Evolutionary conservation across 2,113 vertebrate species (phyloP), one percentile per base, ranked within the genome.

Genomic region (Chiloscyllium plagiosum): DNA sequence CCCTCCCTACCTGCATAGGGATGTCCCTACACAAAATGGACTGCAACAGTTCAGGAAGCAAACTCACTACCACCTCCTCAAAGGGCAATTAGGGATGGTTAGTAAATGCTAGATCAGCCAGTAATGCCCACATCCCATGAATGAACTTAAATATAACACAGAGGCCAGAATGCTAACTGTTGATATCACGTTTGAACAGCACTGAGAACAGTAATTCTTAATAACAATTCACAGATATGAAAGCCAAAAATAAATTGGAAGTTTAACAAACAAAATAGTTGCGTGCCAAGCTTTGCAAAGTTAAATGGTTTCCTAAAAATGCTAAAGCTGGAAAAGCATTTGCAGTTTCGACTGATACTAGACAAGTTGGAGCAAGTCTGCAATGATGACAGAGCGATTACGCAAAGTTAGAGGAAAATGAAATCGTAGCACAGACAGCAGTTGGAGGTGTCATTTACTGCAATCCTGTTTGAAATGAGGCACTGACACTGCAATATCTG

Each of bases 361-460:
- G 94, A 72, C 94, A 95, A 52, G 94, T 72, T 72, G 68, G 24
- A 76, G 94, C 94, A 95, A 95, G 94, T 68, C 24, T 13, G 20
- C 37, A 76, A 68, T 52, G 94, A 69, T 52, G 94, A 95, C 24
- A 42, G 94, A 50, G 68, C 37, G 42, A 95, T 47, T 37, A 7
- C 37, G 52, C 5, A 20, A 66, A 72, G 26, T 72, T 72, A 7
- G 13, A 47, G 26, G 94, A 76, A 95, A 95, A 95, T 69, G 29
- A 29, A 72, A 95, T 6, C 7, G 42, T 12, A 70, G 37, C 15
- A 22, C 93, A 69, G 19, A 69, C 68, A 24, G 37, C 68, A 72
- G 1, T 95, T 68, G 20, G 93, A 70, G 93, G 42, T 7, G 15
- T 22, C 47, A 15, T 50, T 95, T 24, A 17, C 42, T 42, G 93